Percentiles rank a stretch among this genome's conserved stretches.
Conservation (phyloP, 2,888 invertebrate genomes). For the Andrena bicolor region DNA sequence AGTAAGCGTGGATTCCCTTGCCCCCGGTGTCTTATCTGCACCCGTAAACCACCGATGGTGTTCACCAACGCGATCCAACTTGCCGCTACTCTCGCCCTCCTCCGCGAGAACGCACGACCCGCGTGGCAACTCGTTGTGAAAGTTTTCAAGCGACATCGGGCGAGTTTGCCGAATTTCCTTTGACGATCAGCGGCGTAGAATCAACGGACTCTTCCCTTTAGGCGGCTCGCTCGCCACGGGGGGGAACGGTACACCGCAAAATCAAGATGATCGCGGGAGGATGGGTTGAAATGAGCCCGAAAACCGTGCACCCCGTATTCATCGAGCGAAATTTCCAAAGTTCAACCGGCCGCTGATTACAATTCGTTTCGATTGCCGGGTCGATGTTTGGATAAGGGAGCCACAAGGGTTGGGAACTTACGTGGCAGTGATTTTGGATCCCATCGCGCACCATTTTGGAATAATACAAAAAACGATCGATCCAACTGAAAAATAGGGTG, state of each 20-base stretch:
- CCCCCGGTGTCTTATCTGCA: slow-evolving; percentile 37
- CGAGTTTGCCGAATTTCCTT: slow-evolving; percentile 64
- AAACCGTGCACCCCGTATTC: slow-evolving; percentile 25
- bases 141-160: slow-evolving; percentile 57
- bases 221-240: neutral
- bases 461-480: neutral
- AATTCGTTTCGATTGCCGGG: slow-evolving; percentile 19
- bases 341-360: slow-evolving; percentile 40
- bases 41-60: slow-evolving; percentile 43
- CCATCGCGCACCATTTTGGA: neutral
- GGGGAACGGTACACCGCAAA: slow-evolving; percentile 18
- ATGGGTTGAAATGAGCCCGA: neutral
- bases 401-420: slow-evolving; percentile 20
- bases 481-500: no score
- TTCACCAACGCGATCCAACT: slow-evolving; percentile 15
- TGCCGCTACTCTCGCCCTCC: slow-evolving; percentile 5
- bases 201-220: slow-evolving; percentile 51
- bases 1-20: neutral
- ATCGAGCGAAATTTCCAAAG: slow-evolving; percentile 40
- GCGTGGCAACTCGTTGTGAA: slow-evolving; percentile 27
- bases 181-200: slow-evolving; percentile 58
- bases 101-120: slow-evolving; percentile 21
- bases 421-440: slow-evolving; percentile 1
- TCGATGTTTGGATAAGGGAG: slow-evolving; percentile 41
- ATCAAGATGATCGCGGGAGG: neutral